phyloP scores from a whole-genome alignment of 2,113 vertebrate species.

The Gallinago media region DNA sequence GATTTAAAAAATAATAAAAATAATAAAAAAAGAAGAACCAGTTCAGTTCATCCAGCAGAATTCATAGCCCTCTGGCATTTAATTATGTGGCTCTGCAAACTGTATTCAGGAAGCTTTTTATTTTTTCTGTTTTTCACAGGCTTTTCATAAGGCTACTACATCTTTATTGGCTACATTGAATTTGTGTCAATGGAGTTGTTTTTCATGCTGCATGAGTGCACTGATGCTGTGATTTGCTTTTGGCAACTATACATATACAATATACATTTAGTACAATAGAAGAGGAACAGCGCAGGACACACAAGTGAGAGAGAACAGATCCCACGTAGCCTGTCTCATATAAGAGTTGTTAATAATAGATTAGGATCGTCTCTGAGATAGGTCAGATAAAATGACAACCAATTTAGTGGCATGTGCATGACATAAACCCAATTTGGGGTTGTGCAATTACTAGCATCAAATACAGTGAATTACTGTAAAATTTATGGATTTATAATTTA shows the following conservation, averaged over 20 bases:
- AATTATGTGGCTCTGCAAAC: conserved; percentile 78
- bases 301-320: not conserved
- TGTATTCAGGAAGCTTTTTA: conserved; percentile 64
- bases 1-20: not conserved
- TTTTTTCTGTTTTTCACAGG: not conserved
- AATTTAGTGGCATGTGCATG: not conserved
- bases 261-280: not conserved
- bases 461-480: not conserved
- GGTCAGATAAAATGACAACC: not conserved
- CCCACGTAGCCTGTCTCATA: not conserved
- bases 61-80: conserved; percentile 76
- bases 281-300: not conserved
- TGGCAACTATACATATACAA: not conserved
- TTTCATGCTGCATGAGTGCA: conserved; percentile 35
- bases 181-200: conserved; percentile 74
- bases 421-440: not conserved
- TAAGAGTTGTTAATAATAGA: not conserved
- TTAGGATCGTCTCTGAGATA: not conserved
- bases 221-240: conserved; percentile 28
- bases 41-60: conserved; percentile 67
- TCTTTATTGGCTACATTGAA: conserved; percentile 76
- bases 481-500: not conserved
- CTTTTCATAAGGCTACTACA: conserved; percentile 42
- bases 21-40: not conserved
- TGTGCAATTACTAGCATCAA: not conserved